phyloP scores from a whole-genome alignment of 2,888 invertebrate species.

The Tinea trinotella region DNA sequence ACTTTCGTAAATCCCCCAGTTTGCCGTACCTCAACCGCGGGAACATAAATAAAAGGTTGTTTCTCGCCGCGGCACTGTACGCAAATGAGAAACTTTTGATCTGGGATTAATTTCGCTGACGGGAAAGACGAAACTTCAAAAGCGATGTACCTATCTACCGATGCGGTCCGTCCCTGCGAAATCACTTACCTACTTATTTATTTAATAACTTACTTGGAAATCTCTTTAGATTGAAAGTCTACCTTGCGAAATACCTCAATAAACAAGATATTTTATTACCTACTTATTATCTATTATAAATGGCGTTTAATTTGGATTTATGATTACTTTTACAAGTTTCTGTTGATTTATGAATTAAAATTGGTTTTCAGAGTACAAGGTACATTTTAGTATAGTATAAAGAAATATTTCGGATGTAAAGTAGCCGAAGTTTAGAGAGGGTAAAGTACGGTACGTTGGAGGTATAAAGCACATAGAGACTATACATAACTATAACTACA shows the following conservation, averaged over 20 bases:
- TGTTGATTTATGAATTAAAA: too few relatives aligned
- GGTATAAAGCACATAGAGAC: too few relatives aligned
- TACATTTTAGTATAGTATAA: too few relatives aligned
- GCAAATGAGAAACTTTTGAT: conserved; percentile 32
- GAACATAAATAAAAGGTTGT: not conserved
- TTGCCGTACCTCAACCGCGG: not conserved
- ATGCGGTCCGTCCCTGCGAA: conserved; percentile 1
- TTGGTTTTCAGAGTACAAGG: too few relatives aligned
- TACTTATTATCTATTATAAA: too few relatives aligned
- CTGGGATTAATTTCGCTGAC: conserved; percentile 32
- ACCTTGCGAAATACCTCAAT: not conserved
- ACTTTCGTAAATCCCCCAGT: not conserved
- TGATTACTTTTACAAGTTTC: too few relatives aligned
- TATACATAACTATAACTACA: too few relatives aligned
- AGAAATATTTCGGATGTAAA: too few relatives aligned
- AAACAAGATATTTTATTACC: not conserved
- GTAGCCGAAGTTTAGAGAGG: too few relatives aligned
- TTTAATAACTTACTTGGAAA: not conserved
- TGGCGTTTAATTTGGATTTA: too few relatives aligned
- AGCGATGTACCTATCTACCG: conserved; percentile 6
- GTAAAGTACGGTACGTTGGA: too few relatives aligned
- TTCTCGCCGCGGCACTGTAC: not conserved
- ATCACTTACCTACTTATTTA: not conserved
- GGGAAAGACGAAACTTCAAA: conserved; percentile 20
- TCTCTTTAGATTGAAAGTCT: not conserved